phyloP scores from a whole-genome alignment of 1,140 invertebrate genomes.

The Cylas formicarius region DNA sequence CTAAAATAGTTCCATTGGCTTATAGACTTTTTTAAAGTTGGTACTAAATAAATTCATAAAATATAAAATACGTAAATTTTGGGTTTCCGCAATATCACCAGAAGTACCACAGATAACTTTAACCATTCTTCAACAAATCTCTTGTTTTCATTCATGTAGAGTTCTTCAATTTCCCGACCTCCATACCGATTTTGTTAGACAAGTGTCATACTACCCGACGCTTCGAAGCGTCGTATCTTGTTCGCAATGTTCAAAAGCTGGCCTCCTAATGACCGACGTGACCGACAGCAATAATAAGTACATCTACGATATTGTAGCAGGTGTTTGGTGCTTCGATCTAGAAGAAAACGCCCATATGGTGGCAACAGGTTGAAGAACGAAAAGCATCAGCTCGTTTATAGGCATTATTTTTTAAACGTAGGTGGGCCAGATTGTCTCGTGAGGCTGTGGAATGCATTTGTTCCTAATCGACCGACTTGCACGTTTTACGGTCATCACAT shows the following conservation, averaged over 20 bases:
- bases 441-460: conserved; percentile 69
- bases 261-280: conserved; percentile 33
- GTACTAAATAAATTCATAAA: no score
- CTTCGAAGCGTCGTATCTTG: conserved; percentile 42
- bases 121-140: background rate
- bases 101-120: no score
- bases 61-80: no score
- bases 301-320: conserved; percentile 27
- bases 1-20: no score
- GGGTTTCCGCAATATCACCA: no score
- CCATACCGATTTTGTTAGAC: conserved; percentile 52
- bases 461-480: conserved; percentile 53
- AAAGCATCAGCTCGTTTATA: no score
- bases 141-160: conserved; percentile 26
- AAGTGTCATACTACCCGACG: conserved; percentile 53
- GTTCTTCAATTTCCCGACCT: conserved; percentile 48
- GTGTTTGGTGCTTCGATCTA: conserved; percentile 52
- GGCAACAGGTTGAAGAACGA: conserved; percentile 59
- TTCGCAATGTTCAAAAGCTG: conserved; percentile 44
- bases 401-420: no score
- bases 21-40: no score
- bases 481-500: conserved; percentile 62
- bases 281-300: conserved; percentile 27
- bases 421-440: conserved; percentile 63
- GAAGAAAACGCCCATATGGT: conserved; percentile 51